Conservation (phyloP, 2,113 vertebrate genomes). For the Ammodramus savannarum region DNA sequence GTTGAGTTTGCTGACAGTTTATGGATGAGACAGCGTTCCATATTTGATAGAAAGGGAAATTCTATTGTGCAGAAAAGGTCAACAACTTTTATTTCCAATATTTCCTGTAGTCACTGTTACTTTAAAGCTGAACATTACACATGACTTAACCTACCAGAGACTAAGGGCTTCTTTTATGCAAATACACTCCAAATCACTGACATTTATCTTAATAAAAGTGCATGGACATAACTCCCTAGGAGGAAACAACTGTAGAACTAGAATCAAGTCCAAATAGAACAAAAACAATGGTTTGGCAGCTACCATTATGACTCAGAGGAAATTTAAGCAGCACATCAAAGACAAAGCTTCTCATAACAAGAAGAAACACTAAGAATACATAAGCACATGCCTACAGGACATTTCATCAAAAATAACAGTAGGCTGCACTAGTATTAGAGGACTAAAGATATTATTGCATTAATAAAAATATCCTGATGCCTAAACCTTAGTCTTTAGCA, state of each 20-base stretch:
- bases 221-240: not conserved
- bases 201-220: constrained; percentile 43
- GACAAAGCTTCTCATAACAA: constrained; percentile 14
- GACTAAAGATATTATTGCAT: not conserved
- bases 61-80: not conserved
- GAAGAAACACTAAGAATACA: not conserved
- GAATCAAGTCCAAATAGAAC: not conserved
- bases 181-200: constrained; percentile 14
- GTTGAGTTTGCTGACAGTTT: not conserved
- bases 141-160: not conserved
- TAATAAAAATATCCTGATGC: not conserved
- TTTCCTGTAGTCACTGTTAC: not conserved
- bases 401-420: not conserved
- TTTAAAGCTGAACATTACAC: not conserved
- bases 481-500: not conserved
- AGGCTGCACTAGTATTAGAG: not conserved
- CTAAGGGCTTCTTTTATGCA: constrained; percentile 5
- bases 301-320: constrained; percentile 35
- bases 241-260: not conserved
- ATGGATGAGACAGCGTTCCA: rapidly evolving
- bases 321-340: constrained; percentile 38
- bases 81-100: not conserved
- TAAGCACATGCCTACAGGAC: not conserved
- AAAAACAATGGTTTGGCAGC: constrained; percentile 26
- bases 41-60: not conserved